A percentile compares a stretch with the other conserved stretches of the same genome.
Evolutionary conservation across 1,140 invertebrate species (phyloP).

Genomic region (Penaeus chinensis): DNA sequence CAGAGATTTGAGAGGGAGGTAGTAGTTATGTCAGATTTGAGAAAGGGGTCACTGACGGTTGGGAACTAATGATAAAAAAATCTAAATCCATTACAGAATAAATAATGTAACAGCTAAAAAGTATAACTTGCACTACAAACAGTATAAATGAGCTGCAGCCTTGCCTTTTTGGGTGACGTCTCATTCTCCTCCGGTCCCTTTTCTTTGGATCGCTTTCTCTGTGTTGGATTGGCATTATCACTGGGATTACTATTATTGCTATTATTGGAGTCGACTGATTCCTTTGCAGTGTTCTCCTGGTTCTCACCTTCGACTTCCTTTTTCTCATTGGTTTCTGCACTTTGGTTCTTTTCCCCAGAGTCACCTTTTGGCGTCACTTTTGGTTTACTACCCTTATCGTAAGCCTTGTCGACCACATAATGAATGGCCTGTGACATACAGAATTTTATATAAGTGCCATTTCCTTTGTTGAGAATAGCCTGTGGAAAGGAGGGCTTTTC

Average conservation of each 20-base stretch:
- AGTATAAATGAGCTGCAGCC: background rate
- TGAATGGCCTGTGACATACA: slow-evolving; percentile 49
- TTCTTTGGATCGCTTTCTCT: slow-evolving; percentile 46
- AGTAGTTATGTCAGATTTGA: too few species aligned
- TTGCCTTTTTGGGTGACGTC: slow-evolving; percentile 39
- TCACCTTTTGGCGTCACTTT: slow-evolving; percentile 2
- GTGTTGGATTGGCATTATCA: slow-evolving; percentile 28
- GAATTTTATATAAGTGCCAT: slow-evolving; percentile 44
- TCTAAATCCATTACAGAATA: too few species aligned
- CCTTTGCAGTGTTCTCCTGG: slow-evolving; percentile 28
- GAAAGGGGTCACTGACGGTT: too few species aligned
- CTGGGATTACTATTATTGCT: slow-evolving; percentile 24
- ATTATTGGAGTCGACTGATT: background rate
- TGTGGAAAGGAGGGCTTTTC: slow-evolving; percentile 40
- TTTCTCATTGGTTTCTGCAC: too few species aligned
- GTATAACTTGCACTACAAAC: background rate
- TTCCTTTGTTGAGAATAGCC: slow-evolving; percentile 35
- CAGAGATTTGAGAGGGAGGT: too few species aligned
- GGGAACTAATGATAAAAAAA: background rate
- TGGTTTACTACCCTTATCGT: slow-evolving; percentile 30
- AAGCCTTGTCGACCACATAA: slow-evolving; percentile 44
- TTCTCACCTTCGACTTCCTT: background rate
- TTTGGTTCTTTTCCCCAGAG: too few species aligned
- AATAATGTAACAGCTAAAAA: background rate
- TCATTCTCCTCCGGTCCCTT: slow-evolving; percentile 32